Conservation (phyloP, 2,797 vertebrate species). For the Austrolebias charrua region DNA sequence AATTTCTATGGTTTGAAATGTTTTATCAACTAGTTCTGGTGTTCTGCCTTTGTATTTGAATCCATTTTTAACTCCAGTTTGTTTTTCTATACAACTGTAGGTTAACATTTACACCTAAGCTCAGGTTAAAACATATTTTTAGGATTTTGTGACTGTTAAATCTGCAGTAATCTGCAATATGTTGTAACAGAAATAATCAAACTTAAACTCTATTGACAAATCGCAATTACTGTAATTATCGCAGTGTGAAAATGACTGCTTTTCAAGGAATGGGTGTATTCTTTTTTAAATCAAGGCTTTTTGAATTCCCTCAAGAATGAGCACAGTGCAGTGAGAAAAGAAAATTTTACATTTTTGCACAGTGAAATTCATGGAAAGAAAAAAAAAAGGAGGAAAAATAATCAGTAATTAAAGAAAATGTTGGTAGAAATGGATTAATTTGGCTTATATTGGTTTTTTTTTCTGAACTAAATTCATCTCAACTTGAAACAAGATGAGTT, state of each 20-base stretch:
- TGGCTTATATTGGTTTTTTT: not conserved
- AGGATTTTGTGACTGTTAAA: not conserved
- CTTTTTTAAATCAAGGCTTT: not conserved
- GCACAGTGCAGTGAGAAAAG: too few relatives aligned
- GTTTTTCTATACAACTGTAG: not conserved
- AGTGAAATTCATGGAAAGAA: not conserved
- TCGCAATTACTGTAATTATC: not conserved
- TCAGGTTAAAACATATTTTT: not conserved
- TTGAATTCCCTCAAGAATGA: too few relatives aligned
- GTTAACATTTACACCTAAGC: not conserved
- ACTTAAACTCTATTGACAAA: not conserved
- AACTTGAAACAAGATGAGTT: too few relatives aligned
- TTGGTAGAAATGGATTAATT: not conserved
- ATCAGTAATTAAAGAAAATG: too few relatives aligned
- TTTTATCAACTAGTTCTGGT: not conserved
- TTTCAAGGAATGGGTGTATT: not conserved
- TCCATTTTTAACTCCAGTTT: not conserved
- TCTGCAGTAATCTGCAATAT: not conserved
- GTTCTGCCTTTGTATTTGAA: slow-evolving; percentile 6
- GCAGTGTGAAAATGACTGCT: not conserved
- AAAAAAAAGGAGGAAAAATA: too few relatives aligned
- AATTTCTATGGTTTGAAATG: slow-evolving; percentile 23
- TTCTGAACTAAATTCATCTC: too few relatives aligned
- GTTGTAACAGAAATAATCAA: not conserved
- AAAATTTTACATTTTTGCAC: too few relatives aligned